These are phyloP conservation scores for Asarcornis scutulata DNA, from an alignment of 2,113 vertebrate genomes.

Conservation along the genomic window DNA sequence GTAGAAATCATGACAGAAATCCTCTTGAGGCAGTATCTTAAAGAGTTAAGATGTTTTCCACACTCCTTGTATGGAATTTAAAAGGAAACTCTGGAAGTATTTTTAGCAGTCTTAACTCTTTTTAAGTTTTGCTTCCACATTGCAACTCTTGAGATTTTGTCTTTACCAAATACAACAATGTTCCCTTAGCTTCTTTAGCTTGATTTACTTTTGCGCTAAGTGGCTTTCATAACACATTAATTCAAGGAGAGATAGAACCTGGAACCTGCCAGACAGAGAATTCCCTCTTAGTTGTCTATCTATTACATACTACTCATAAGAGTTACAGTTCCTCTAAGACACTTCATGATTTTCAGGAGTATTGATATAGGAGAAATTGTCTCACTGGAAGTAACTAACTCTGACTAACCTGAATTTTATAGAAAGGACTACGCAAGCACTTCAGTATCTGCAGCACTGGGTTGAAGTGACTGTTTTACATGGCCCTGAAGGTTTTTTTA, in stretches of 20 bases:
- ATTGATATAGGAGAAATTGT: fast-evolving
- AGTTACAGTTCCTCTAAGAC: neutral
- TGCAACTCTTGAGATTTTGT: neutral
- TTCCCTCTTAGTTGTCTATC: neutral
- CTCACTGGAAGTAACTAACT: neutral
- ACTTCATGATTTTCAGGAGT: neutral
- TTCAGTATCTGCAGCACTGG: neutral
- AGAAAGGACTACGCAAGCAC: neutral
- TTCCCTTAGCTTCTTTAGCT: neutral
- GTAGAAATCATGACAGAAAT: neutral
- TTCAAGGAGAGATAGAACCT: neutral
- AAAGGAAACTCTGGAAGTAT: neutral
- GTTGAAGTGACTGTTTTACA: fast-evolving
- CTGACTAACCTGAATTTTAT: neutral
- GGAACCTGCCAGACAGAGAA: neutral
- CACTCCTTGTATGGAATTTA: neutral
- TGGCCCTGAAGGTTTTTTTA: neutral
- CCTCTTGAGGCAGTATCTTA: neutral
- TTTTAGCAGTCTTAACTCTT: neutral
- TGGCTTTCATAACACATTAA: neutral
- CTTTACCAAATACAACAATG: neutral
- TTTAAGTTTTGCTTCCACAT: neutral
- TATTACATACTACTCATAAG: fast-evolving
- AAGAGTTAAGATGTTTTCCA: neutral
- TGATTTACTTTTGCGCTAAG: neutral